Evolutionary conservation across 92 coral and sea anemone species (phyloP), one percentile per base, ranked within the genome.

Genomic region (Isaurus tuberculatus): DNA sequence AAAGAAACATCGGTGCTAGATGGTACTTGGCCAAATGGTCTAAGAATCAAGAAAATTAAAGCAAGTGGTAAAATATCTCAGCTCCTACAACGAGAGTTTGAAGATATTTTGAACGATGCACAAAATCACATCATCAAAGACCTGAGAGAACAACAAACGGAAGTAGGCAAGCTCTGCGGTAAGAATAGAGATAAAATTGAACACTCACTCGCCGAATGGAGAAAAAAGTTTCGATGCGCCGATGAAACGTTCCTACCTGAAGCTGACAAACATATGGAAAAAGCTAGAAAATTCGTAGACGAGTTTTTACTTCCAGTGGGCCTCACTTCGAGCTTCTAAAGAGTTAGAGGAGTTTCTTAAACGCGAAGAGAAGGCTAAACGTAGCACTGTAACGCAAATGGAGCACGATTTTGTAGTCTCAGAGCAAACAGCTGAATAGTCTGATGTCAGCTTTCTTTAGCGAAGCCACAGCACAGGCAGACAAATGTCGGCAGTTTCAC

Each of bases 21-120:
- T 43, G 7, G 44, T 31, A 31, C 73, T 69, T 69, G 73, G 55
- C 83, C 88, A 10, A 57, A 72, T 20, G 87, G 87, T 55, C 70
- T 84, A 53, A 72, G 15, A 43, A 84, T 84, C 31, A 31, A 60
- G 42, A 61, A 42, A 55, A 49, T 73, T 30, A 75, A 73, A 73
- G 72, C 83, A 17, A 74, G 66, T 63, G 88, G 83, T 8, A 84
- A 84, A 64, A 53, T 43, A 46, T 72, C 34, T 4, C 51, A 48
- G 67, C 63, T 64, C 75, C 53, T 70, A 36, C 75, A 70, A 70
- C 49, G 31, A 53, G 75, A 70, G 55, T 70, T 68, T 68, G 73
- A 68, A 9, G 73, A 33, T 34, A 70, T 70, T 70, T 70, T 70
- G 55, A 70, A 70, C 5, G 75, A 70, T 40, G 75, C 75, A 53